A percentile compares a stretch with the other conserved stretches of the same genome.
Conservation (phyloP, 2,888 invertebrate genomes). For the Monopis laevigella region DNA sequence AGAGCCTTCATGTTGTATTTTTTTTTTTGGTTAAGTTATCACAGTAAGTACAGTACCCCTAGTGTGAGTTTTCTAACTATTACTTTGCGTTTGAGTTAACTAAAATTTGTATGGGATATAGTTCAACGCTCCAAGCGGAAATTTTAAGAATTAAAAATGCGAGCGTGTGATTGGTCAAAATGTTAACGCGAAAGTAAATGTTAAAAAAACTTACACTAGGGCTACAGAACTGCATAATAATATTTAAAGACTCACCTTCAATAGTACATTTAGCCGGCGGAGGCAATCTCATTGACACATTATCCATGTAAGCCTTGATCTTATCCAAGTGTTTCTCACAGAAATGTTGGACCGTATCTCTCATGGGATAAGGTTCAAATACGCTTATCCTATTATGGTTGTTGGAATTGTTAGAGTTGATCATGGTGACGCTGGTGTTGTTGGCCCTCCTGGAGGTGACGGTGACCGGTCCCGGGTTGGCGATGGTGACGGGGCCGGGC, state of each 20-base stretch:
- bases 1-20: too few relatives aligned
- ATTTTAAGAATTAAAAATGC: too few relatives aligned
- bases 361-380: slow-evolving; percentile 91
- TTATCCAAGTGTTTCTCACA: slow-evolving; percentile 94
- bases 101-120: too few relatives aligned
- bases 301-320: slow-evolving; percentile 91
- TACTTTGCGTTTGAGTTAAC: too few relatives aligned
- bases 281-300: slow-evolving; percentile 83
- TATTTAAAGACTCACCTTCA: slow-evolving; percentile 75
- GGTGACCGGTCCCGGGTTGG: slow-evolving; percentile 68
- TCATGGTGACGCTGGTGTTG: slow-evolving; percentile 82
- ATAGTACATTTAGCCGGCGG: slow-evolving; percentile 94
- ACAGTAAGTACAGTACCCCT: too few relatives aligned
- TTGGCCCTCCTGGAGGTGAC: slow-evolving; percentile 72
- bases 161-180: too few relatives aligned
- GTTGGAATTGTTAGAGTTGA: slow-evolving; percentile 64
- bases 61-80: too few relatives aligned
- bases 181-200: too few relatives aligned
- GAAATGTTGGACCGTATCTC: slow-evolving; percentile 93
- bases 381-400: slow-evolving; percentile 66
- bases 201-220: too few relatives aligned
- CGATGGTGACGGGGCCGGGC: slow-evolving; percentile 25
- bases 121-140: too few relatives aligned
- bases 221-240: too few relatives aligned
- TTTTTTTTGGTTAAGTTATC: too few relatives aligned